Conservation (phyloP, 2,888 invertebrate species). For the Hyppa rectilinea region DNA sequence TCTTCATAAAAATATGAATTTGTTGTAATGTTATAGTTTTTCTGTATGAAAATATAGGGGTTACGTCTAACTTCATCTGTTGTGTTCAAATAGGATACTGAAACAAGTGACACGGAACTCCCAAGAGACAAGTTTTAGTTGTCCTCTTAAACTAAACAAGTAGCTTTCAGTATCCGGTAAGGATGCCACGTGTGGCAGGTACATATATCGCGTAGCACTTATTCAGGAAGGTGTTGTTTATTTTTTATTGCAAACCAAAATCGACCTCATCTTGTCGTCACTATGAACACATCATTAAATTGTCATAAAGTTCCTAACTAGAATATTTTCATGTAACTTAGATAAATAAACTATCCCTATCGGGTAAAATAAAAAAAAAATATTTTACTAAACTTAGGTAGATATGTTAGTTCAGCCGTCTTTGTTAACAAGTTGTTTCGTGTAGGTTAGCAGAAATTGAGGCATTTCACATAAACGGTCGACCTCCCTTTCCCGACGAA, state of each 20-base stretch:
- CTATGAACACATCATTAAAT: neutral
- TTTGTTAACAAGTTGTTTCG: constrained; percentile 82
- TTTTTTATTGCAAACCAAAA: neutral
- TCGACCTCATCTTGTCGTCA: neutral
- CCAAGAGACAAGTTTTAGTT: constrained; percentile 1
- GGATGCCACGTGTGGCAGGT: neutral
- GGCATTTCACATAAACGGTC: constrained; percentile 76
- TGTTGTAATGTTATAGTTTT: too few species aligned
- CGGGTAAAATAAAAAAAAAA: too few species aligned
- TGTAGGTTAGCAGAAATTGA: constrained; percentile 79
- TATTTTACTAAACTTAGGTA: too few species aligned
- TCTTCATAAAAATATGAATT: neutral
- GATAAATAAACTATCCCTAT: too few species aligned
- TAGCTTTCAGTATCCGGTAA: neutral
- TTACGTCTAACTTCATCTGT: neutral
- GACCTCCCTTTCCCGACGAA: constrained; percentile 74
- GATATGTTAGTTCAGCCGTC: constrained; percentile 66
- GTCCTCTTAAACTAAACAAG: neutral
- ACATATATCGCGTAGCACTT: neutral
- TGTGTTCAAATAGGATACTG: constrained; percentile 5
- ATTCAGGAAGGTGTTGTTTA: neutral
- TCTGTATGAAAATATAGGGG: neutral
- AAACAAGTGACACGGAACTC: neutral
- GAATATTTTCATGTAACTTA: too few species aligned
- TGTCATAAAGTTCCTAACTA: neutral